Percentiles rank a stretch among this genome's conserved stretches.
Conservation (phyloP, 2,888 invertebrate genomes). For the Thymelicus lineola region DNA sequence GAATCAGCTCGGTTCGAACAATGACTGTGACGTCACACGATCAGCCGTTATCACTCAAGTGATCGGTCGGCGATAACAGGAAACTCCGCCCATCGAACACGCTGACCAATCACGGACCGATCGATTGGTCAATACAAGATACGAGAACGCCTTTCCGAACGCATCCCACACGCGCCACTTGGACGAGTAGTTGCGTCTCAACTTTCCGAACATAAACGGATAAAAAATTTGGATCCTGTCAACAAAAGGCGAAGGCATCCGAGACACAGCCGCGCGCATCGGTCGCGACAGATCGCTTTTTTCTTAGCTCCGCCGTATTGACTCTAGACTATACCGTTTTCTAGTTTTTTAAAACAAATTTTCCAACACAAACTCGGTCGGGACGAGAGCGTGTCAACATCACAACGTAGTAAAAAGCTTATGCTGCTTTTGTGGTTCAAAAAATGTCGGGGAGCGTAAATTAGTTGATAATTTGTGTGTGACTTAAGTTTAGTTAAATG, state of each 20-base stretch:
- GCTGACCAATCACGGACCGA: slow-evolving; percentile 75
- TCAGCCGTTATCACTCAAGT: slow-evolving; percentile 60
- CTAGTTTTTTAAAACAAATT: slow-evolving; percentile 51
- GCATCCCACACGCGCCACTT: slow-evolving; percentile 36
- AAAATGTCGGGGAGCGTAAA: slow-evolving; percentile 76
- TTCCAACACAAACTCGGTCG: slow-evolving; percentile 38
- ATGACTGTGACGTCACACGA: slow-evolving; percentile 59
- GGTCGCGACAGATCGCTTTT: slow-evolving; percentile 41
- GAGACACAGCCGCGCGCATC: slow-evolving; percentile 38
- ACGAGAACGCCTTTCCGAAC: slow-evolving; percentile 57
- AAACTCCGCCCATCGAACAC: slow-evolving; percentile 67
- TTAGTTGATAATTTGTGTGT: slow-evolving; percentile 83
- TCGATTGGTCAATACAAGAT: slow-evolving; percentile 72
- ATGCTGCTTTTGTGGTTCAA: slow-evolving; percentile 63
- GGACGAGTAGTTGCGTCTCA: slow-evolving; percentile 2
- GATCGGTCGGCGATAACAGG: slow-evolving; percentile 62
- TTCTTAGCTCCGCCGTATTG: slow-evolving; percentile 46
- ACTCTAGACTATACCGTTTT: slow-evolving; percentile 49
- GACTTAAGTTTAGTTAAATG: slow-evolving; percentile 82
- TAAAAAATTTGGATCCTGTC: slow-evolving; percentile 43
- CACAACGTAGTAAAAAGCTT: slow-evolving; percentile 66
- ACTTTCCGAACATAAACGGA: slow-evolving; percentile 28
- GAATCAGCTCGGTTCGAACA: slow-evolving; percentile 50
- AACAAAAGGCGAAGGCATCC: slow-evolving; percentile 20
- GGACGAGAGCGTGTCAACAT: slow-evolving; percentile 55